Evolutionary conservation across 1,140 invertebrate species (phyloP), one percentile per base, ranked within the genome.

Genomic region (Stegodyphus mimosarum): DNA sequence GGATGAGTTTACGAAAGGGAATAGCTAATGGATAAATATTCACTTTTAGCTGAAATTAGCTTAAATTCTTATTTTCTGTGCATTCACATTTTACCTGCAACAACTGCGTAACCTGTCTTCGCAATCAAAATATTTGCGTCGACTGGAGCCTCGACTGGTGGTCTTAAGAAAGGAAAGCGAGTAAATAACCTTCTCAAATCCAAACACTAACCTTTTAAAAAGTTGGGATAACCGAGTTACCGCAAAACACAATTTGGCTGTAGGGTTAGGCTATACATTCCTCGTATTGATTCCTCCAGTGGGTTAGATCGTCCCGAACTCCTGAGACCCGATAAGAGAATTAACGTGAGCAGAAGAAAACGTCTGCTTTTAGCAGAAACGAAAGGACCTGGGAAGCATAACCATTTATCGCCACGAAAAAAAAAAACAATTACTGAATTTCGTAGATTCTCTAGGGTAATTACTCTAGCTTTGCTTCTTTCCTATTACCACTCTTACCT

Each of bases 401-500:
- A 49, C 67, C n/a, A 48, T 15, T 15, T 33, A 70, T 70, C 69
- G 50, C 48, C 33, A 70, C 15, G 50, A 48, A 11, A 50, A 49
- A 70, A 9, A 70, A 48, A 49, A 11, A 49, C 17, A 70, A 70
- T 33, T 49, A 70, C 9, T 49, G 15, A 70, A 70, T 15, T 49
- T 49, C 69, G 33, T 33, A 33, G 13, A 33, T 70, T 50, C 69
- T 70, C 69, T 13, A 15, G 69, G 69, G 69, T 50, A 70, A 70
- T 70, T 70, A 70, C 33, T 15, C 33, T 49, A 15, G 33, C 50
- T 49, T 15, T 70, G 48, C 33, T 70, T 49, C 33, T 48, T 70
- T 49, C 69, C 69, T 48, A 70, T 70, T 70, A 70, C 69, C 10
- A 70, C 69, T 70, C 13, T 70, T 70, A 33, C 69, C 33, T 70